These are phyloP conservation scores for Seira ritae DNA, from an alignment of 2,888 invertebrate species.

Conservation along the genomic window DNA sequence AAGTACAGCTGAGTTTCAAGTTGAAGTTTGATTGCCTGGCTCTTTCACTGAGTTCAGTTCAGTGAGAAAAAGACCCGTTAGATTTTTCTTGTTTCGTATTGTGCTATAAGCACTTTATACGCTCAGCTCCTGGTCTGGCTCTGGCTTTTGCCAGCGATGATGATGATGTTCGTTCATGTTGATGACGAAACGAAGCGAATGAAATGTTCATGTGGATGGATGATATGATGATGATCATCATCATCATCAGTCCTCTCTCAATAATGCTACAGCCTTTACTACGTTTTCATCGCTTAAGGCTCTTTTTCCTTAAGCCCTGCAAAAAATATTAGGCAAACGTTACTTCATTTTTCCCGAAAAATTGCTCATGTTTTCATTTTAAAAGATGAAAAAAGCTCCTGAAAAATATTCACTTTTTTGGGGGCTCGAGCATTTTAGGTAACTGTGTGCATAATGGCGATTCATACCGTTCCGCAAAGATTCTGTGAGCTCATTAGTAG, in stretches of 20 bases:
- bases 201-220: no score
- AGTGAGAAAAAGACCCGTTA: conserved; percentile 54
- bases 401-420: no score
- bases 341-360: conserved; percentile 19
- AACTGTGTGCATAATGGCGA: no score
- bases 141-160: no score
- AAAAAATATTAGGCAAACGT: conserved; percentile 13
- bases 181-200: no score
- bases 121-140: conserved; percentile 24
- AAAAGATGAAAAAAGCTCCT: no score
- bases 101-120: conserved; percentile 27
- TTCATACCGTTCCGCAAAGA: no score
- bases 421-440: no score
- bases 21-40: conserved; percentile 45
- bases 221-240: conserved; percentile 21
- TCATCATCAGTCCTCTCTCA: conserved; percentile 5
- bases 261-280: not conserved
- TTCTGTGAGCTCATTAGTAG: no score
- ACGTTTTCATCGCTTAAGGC: conserved; percentile 42
- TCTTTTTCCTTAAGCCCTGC: conserved; percentile 19
- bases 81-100: conserved; percentile 54
- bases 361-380: no score
- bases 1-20: conserved; percentile 53
- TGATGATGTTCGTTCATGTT: conserved; percentile 3
- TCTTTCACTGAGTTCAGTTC: not conserved